Conservation (phyloP, 2,113 vertebrate genomes). For the Amblyopsis rosae region DNA sequence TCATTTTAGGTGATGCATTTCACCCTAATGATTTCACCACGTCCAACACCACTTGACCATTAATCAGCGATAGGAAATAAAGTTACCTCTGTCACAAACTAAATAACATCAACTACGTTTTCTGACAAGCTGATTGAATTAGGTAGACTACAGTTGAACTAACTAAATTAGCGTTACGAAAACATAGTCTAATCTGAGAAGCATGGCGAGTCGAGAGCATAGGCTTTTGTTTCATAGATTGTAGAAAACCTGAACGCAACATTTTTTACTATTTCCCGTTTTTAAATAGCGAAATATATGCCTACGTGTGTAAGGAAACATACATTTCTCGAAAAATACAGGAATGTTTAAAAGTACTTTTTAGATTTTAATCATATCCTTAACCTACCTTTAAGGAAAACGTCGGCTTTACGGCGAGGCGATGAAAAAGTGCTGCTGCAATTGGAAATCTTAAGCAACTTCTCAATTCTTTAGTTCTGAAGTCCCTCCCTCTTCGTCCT, state of each 20-base stretch:
- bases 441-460: neutral
- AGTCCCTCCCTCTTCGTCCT: constrained; percentile 6
- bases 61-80: constrained; percentile 42
- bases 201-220: too few relatives aligned
- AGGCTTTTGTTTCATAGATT: neutral
- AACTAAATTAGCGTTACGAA: neutral
- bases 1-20: neutral
- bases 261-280: neutral
- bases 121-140: constrained; percentile 9
- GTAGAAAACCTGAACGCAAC: neutral
- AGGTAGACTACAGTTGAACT: neutral
- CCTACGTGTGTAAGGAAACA: neutral
- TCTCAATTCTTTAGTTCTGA: neutral
- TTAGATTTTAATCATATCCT: neutral
- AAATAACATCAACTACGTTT: constrained; percentile 19
- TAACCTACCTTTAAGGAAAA: constrained; percentile 39
- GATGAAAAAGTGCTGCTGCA: neutral
- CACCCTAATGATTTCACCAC: neutral
- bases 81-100: constrained; percentile 30
- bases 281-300: neutral
- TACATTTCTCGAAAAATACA: neutral
- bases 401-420: neutral
- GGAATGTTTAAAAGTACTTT: neutral
- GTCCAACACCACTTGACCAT: constrained; percentile 16
- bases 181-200: constrained; percentile 10